phyloP scores from a whole-genome alignment of 2,113 vertebrate genomes.

The Pseudopodoces humilis region DNA sequence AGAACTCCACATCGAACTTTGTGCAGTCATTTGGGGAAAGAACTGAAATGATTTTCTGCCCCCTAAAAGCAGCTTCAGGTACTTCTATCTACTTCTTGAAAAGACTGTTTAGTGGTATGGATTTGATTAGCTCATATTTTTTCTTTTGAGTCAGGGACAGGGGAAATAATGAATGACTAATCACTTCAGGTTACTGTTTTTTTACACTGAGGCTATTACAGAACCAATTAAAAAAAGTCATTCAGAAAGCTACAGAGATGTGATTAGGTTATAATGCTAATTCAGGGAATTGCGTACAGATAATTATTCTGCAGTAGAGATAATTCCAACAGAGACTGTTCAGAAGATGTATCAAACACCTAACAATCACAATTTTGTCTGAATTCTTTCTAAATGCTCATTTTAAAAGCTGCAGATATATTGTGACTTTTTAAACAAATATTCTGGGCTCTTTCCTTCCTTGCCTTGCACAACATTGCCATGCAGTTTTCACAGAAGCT shows the following conservation, averaged over 20 bases:
- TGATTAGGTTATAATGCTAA: slow-evolving; percentile 53
- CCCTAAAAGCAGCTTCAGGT: neutral
- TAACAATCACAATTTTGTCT: neutral
- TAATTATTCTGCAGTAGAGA: slow-evolving; percentile 39
- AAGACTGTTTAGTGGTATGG: neutral
- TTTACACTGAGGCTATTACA: slow-evolving; percentile 33
- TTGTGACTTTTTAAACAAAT: neutral
- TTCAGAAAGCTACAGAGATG: slow-evolving; percentile 1
- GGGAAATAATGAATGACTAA: slow-evolving; percentile 51
- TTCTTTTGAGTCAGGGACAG: slow-evolving; percentile 23
- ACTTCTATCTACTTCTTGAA: neutral
- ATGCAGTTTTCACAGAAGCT: neutral
- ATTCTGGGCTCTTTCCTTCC: neutral
- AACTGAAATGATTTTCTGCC: neutral
- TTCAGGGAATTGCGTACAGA: slow-evolving; percentile 7
- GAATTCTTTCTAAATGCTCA: neutral
- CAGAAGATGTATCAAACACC: slow-evolving; percentile 22
- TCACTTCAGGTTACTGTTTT: slow-evolving; percentile 37
- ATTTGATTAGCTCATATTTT: slow-evolving; percentile 36
- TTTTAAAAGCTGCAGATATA: neutral
- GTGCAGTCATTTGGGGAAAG: neutral
- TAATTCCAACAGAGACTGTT: slow-evolving; percentile 30
- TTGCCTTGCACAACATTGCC: neutral
- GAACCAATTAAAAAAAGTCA: slow-evolving; percentile 44
- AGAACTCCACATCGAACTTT: neutral